Conservation (phyloP, 2,797 vertebrate genomes). For the Tenualosa thibaudeaui region DNA sequence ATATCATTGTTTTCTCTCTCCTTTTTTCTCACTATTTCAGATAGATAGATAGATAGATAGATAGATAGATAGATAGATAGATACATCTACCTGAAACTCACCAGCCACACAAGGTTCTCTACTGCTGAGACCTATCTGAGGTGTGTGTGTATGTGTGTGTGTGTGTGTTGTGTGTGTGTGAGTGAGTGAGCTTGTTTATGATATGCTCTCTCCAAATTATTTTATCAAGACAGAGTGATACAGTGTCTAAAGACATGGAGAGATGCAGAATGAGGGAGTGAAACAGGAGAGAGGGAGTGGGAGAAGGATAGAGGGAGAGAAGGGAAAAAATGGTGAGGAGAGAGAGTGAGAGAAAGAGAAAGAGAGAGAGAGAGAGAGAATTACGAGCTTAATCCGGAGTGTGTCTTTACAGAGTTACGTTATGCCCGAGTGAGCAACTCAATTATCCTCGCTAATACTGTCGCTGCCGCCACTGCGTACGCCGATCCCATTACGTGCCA, state of each 20-base stretch:
- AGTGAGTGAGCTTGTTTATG: background rate
- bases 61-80: background rate
- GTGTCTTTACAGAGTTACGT: conserved; percentile 63
- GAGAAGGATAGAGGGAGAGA: background rate
- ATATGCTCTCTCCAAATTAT: background rate
- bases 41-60: background rate
- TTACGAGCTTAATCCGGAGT: conserved; percentile 13
- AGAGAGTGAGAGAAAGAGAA: conserved; percentile 27
- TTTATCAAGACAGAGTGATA: background rate
- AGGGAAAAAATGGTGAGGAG: background rate
- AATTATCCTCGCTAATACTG: conserved; percentile 74
- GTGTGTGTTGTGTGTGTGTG: background rate
- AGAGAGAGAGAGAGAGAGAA: conserved; percentile 37
- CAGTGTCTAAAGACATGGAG: background rate
- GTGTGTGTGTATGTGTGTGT: background rate
- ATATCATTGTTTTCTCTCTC: background rate
- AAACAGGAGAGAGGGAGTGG: background rate
- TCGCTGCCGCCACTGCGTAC: conserved; percentile 60
- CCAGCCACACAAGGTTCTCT: background rate
- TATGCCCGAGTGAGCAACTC: conserved; percentile 75
- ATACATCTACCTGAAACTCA: background rate
- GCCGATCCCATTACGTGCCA: conserved; percentile 58
- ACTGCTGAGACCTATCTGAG: background rate
- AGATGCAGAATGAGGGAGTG: conserved; percentile 28
- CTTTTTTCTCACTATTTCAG: background rate